Percentiles rank a stretch among this genome's conserved stretches.
phyloP scores from a whole-genome alignment of 2,113 vertebrate species.

The Leptocoma aspasia region DNA sequence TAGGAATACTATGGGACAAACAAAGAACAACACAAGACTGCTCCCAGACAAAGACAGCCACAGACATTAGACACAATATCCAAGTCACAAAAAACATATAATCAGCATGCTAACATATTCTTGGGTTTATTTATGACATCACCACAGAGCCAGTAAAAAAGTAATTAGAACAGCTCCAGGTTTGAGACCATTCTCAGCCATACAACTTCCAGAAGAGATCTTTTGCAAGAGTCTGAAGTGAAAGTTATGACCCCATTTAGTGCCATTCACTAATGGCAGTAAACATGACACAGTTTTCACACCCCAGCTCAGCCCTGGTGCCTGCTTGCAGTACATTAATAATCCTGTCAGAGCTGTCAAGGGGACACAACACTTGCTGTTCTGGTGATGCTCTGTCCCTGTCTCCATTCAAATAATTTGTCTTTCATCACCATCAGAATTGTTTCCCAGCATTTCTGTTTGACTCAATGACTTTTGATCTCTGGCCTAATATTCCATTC shows the following conservation, averaged over 20 bases:
- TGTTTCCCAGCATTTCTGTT: not conserved
- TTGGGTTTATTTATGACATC: not conserved
- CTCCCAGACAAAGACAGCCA: not conserved
- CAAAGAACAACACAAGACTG: not conserved
- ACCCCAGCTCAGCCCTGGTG: not conserved
- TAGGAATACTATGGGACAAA: not conserved
- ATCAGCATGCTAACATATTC: not conserved
- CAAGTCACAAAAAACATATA: not conserved
- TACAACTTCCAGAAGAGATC: not conserved
- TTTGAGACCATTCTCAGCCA: not conserved
- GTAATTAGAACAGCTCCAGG: not conserved
- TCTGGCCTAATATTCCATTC: not conserved
- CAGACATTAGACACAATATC: not conserved
- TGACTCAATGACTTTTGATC: not conserved
- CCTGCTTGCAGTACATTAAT: not conserved
- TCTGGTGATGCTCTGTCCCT: not conserved
- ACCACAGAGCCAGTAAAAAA: not conserved
- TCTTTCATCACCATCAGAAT: not conserved
- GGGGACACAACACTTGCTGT: not conserved
- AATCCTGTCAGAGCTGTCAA: slow-evolving; percentile 24
- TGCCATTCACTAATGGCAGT: not conserved
- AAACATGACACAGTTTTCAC: not conserved
- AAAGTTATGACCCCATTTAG: slow-evolving; percentile 19
- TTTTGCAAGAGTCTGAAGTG: not conserved
- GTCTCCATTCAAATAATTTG: slow-evolving; percentile 16